Conservation (phyloP, 2,113 vertebrate species). For the Deroptyus accipitrinus region DNA sequence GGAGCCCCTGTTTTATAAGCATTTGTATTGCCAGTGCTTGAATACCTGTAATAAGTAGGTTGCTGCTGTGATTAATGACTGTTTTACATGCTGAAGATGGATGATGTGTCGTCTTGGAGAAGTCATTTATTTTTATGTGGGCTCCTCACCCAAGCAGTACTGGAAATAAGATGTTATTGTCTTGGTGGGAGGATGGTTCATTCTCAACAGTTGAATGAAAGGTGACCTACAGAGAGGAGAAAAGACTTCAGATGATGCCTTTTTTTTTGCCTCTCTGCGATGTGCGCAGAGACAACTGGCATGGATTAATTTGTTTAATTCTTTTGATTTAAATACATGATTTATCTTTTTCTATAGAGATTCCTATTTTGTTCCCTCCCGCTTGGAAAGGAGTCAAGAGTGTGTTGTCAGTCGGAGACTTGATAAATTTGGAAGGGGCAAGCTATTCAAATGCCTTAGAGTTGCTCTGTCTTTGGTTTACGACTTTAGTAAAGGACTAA, state of each 20-base stretch:
- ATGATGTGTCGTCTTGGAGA: conserved; percentile 13
- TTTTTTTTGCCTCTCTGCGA: neutral
- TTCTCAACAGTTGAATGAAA: neutral
- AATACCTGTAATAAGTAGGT: conserved; percentile 56
- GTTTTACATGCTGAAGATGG: conserved; percentile 1
- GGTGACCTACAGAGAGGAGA: neutral
- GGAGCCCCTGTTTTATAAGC: conserved; percentile 35
- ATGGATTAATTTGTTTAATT: neutral
- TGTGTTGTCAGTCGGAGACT: neutral
- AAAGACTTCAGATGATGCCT: neutral
- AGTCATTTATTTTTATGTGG: conserved; percentile 37
- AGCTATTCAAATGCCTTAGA: neutral
- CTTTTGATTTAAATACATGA: fast-evolving
- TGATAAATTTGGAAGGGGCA: neutral
- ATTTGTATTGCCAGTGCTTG: conserved; percentile 34
- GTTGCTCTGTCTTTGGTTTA: neutral
- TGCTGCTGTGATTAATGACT: conserved; percentile 18
- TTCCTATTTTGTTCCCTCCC: neutral
- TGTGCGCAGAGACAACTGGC: neutral
- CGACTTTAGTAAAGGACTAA: neutral
- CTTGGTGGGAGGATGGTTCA: neutral
- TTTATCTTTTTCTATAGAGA: neutral
- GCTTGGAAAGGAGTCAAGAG: neutral
- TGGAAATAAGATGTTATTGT: conserved; percentile 1
- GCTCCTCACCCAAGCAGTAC: conserved; percentile 14